A percentile compares a stretch with the other conserved stretches of the same genome.
These are phyloP conservation scores for Lepus americanus DNA, from an alignment of 2,113 vertebrate genomes.

Conservation along the genomic window DNA sequence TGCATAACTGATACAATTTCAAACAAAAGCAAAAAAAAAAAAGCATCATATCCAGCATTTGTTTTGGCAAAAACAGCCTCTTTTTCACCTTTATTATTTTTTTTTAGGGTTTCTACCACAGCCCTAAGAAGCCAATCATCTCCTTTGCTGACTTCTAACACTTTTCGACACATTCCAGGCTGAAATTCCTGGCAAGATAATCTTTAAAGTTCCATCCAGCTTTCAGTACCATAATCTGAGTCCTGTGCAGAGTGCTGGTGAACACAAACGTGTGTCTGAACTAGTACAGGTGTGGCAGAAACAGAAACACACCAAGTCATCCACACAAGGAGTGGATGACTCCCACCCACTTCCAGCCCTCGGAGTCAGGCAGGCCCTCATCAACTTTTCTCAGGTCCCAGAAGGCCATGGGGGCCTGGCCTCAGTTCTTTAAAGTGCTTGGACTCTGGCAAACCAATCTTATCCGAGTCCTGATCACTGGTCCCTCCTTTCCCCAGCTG, in stretches of 20 bases:
- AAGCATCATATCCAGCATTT: background rate
- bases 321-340: background rate
- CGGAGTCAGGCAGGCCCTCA: background rate
- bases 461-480: background rate
- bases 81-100: background rate
- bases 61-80: background rate
- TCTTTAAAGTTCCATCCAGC: background rate
- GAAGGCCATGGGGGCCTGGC: background rate
- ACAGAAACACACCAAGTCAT: background rate
- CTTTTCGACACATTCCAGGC: background rate
- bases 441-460: constrained; percentile 9
- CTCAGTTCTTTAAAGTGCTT: constrained; percentile 3
- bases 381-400: background rate
- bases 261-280: background rate
- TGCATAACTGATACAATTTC: background rate
- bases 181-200: background rate
- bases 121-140: background rate
- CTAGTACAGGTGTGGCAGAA: background rate
- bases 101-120: background rate
- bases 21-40: background rate
- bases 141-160: background rate
- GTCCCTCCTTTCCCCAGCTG: background rate
- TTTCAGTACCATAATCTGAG: background rate
- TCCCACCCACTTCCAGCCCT: background rate
- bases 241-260: background rate